A percentile compares a stretch with the other conserved stretches of the same genome.
Conservation (phyloP, 1,140 invertebrate genomes). For the Halyomorpha halys region DNA sequence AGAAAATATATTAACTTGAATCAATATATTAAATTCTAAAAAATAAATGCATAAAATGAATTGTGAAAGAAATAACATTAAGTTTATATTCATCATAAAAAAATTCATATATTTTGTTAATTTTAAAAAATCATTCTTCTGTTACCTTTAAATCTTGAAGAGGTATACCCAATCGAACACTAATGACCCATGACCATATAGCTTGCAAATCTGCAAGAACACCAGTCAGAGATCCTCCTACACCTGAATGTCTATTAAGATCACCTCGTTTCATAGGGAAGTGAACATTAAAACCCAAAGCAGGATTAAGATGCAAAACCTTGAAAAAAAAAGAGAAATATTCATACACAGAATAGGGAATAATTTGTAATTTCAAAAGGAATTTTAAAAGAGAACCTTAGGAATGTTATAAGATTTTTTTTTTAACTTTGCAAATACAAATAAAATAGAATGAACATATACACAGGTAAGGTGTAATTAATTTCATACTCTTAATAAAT, state of each 20-base stretch:
- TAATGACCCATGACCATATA: constrained; percentile 76
- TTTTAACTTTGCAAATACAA: too few species aligned
- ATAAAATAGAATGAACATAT: too few species aligned
- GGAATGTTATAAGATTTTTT: too few species aligned
- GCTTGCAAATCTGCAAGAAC: constrained; percentile 73
- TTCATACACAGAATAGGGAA: not conserved
- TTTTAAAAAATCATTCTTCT: too few species aligned
- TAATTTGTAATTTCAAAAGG: too few species aligned
- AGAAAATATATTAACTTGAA: too few species aligned
- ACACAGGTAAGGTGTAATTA: too few species aligned
- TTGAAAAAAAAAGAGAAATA: constrained; percentile 31
- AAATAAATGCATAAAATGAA: too few species aligned
- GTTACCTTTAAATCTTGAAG: constrained; percentile 56
- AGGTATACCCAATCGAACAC: constrained; percentile 63
- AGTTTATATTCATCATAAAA: not conserved
- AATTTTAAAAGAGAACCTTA: too few species aligned
- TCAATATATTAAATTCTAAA: too few species aligned
- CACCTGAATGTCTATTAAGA: constrained; percentile 69
- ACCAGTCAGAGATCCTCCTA: constrained; percentile 73
- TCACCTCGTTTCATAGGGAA: constrained; percentile 81
- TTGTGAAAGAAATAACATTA: too few species aligned
- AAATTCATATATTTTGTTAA: not conserved
- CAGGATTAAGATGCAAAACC: constrained; percentile 61
- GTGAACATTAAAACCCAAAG: constrained; percentile 68
- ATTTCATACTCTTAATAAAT: too few species aligned